These are phyloP conservation scores for Hipposideros larvatus DNA, from an alignment of 2,797 vertebrate species.

Conservation along the genomic window DNA sequence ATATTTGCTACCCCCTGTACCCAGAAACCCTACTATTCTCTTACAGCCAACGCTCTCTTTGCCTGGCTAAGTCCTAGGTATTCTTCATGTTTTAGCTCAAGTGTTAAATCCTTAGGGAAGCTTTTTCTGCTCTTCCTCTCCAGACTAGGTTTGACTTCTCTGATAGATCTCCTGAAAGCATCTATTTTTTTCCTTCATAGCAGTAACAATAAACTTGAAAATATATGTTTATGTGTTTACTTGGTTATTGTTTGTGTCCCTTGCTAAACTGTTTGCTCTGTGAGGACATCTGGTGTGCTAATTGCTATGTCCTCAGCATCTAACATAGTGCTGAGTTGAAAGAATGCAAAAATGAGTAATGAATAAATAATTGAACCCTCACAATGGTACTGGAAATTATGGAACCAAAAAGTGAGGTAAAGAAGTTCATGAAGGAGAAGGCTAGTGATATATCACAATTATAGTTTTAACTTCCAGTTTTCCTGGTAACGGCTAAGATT, in stretches of 20 bases:
- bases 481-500: constrained; percentile 48
- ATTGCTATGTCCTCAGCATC: not conserved
- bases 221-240: not conserved
- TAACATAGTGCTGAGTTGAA: not conserved
- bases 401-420: constrained; percentile 16
- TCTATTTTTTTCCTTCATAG: not conserved
- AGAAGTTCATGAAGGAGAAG: constrained; percentile 36
- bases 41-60: not conserved
- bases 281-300: not conserved
- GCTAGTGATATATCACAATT: not conserved
- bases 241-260: not conserved
- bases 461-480: constrained; percentile 35
- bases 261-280: not conserved
- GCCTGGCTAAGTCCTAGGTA: not conserved
- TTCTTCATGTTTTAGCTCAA: not conserved
- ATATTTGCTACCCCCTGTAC: not conserved
- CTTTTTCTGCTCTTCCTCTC: not conserved
- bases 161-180: constrained; percentile 11
- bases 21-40: not conserved
- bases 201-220: constrained; percentile 53
- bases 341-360: constrained; percentile 25
- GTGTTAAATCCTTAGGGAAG: not conserved
- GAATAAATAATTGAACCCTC: not conserved
- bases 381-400: not conserved
- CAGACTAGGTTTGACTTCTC: not conserved